phyloP scores from a whole-genome alignment of 1,140 invertebrate genomes.

The Leptinotarsa texana region DNA sequence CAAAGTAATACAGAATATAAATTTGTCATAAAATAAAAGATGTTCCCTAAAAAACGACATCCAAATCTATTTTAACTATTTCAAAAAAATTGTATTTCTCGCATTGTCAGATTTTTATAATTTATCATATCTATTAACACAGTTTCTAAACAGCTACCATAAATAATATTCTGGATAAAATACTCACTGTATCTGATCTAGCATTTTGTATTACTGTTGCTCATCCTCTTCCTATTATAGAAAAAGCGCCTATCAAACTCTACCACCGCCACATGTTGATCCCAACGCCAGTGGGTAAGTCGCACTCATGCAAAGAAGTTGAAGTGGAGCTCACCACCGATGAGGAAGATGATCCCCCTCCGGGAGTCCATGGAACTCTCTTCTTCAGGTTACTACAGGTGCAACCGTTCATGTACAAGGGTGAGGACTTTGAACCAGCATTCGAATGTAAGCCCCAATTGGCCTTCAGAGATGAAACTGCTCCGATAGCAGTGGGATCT shows the following conservation, averaged over 20 bases:
- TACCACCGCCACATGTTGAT: conserved; percentile 70
- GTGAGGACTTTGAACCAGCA: conserved; percentile 64
- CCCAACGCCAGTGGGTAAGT: conserved; percentile 83
- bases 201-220: no score
- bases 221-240: conserved; percentile 43
- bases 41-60: no score
- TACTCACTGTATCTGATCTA: no score
- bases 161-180: no score
- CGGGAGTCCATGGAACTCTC: conserved; percentile 46
- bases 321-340: conserved; percentile 57
- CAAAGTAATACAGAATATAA: no score
- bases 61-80: no score
- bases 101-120: no score
- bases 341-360: conserved; percentile 55
- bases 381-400: conserved; percentile 47
- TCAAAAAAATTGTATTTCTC: no score
- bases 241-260: conserved; percentile 59
- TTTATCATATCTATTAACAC: no score
- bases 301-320: conserved; percentile 77
- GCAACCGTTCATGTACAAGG: conserved; percentile 70
- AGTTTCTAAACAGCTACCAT: no score
- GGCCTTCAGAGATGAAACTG: conserved; percentile 75
- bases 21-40: no score
- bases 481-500: conserved; percentile 85
- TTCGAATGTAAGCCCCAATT: conserved; percentile 58